phyloP scores from a whole-genome alignment of 2,797 vertebrate species.

The Darevskia nairensis region DNA sequence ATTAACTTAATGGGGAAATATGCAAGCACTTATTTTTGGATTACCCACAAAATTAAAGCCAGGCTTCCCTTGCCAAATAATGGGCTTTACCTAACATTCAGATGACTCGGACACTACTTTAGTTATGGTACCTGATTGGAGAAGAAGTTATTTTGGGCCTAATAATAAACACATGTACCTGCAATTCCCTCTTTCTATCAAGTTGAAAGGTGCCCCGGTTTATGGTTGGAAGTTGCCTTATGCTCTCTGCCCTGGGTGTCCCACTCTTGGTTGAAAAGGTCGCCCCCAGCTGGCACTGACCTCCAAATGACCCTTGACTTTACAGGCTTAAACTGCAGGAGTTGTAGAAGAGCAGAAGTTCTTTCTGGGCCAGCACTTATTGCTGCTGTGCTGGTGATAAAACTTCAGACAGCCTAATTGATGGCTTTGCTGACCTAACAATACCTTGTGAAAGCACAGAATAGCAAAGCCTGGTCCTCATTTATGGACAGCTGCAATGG shows the following conservation, averaged over 20 bases:
- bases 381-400: conserved; percentile 97
- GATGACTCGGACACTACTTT: conserved; percentile 70
- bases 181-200: conserved; percentile 71
- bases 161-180: conserved; percentile 95
- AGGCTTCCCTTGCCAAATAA: conserved; percentile 89
- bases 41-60: conserved; percentile 97
- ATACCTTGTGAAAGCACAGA: conserved; percentile 96
- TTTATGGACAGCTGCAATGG: conserved; percentile 97
- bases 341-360: conserved; percentile 87
- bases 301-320: conserved; percentile 90
- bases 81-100: conserved; percentile 80
- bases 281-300: conserved; percentile 93
- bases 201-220: conserved; percentile 78
- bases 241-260: conserved; percentile 76
- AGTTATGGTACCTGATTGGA: conserved; percentile 72
- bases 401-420: conserved; percentile 99
- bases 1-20: conserved; percentile 94
- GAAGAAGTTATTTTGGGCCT: conserved; percentile 79
- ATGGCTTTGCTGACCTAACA: conserved; percentile 99
- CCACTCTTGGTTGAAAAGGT: conserved; percentile 83
- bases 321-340: conserved; percentile 90
- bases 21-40: conserved; percentile 93
- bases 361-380: conserved; percentile 94
- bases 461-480: conserved; percentile 96
- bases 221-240: conserved; percentile 79